Evolutionary conservation across 1,140 invertebrate species (phyloP), one percentile per base, ranked within the genome.

Genomic region (Zaprionus camerounensis): DNA sequence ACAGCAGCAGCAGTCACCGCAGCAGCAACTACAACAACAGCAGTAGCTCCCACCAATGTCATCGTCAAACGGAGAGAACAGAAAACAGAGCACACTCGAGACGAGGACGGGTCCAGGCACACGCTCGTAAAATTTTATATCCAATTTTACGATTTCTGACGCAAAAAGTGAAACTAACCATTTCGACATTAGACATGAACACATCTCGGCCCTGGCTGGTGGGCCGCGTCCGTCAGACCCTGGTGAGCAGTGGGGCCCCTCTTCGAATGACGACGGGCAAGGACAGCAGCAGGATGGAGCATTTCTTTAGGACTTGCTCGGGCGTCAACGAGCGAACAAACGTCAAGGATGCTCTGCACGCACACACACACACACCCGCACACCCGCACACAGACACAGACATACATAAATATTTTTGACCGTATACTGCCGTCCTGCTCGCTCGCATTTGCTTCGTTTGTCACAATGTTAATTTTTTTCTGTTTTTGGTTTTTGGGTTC

Each of bases 121-220:
- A 88, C 85, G 81, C 85, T 90, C 85, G 85, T 90, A 90, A 90
- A 90, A 90, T 90, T 90, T 90, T 90, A 90, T 90, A 90, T 91
- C 85, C 81, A 90, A 90, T 90, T 90, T 90, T 90, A 90, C 85
- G 85, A 90, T 90, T 90, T 90, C 81, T 90, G 82, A 90, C 85
- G 85, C 81, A 90, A 90, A 88, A 90, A 90, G 85, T 90, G 85
- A 90, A 90, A 90, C 85, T 90, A 90, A 90, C 85, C 85, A 90
- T 90, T 90, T 85, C 79, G 85, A 90, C 85, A 90, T 90, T 90
- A 90, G 85, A 90, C 85, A 90, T 90, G 85, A 90, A 90, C 86
- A 82, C 81, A 91, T 85, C 85, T 90, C 76, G 78, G 57, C 75
- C 15, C 57, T 62, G 36, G 44, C 64, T 81, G 49, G 31, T 11